Conservation (phyloP, 2,888 invertebrate species). For the Galeruca laticollis region DNA sequence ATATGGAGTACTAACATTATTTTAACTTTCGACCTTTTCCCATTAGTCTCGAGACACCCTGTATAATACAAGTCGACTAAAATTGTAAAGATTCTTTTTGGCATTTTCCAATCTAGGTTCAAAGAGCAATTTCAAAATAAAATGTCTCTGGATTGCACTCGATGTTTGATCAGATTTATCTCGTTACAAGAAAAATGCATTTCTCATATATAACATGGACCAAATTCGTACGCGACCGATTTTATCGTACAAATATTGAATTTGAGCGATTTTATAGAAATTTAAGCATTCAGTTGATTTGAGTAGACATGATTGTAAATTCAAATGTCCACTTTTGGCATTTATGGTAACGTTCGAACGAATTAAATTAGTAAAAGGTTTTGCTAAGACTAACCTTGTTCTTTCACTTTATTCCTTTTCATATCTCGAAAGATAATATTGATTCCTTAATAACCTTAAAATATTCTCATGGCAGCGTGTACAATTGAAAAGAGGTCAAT, state of each 20-base stretch:
- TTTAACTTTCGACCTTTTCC: no score
- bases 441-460: no score
- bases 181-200: conserved; percentile 10
- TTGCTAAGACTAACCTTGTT: neutral
- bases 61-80: neutral
- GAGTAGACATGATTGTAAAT: neutral
- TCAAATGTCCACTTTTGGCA: neutral
- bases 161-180: conserved; percentile 16
- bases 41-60: no score
- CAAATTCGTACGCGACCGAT: neutral
- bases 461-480: no score
- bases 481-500: no score
- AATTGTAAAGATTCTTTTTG: neutral
- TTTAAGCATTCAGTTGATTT: conserved; percentile 2
- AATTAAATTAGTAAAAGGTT: neutral
- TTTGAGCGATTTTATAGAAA: conserved; percentile 7
- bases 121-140: conserved; percentile 3
- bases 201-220: neutral
- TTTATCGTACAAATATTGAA: conserved; percentile 21
- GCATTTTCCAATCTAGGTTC: conserved; percentile 1
- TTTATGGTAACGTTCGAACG: neutral
- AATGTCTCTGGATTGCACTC: conserved; percentile 5
- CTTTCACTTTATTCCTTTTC: no score
- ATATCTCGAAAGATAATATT: no score
- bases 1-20: no score